Base-by-base conservation (phyloP, 2,113 vertebrate species). In the Tichodroma muraria region DNA sequence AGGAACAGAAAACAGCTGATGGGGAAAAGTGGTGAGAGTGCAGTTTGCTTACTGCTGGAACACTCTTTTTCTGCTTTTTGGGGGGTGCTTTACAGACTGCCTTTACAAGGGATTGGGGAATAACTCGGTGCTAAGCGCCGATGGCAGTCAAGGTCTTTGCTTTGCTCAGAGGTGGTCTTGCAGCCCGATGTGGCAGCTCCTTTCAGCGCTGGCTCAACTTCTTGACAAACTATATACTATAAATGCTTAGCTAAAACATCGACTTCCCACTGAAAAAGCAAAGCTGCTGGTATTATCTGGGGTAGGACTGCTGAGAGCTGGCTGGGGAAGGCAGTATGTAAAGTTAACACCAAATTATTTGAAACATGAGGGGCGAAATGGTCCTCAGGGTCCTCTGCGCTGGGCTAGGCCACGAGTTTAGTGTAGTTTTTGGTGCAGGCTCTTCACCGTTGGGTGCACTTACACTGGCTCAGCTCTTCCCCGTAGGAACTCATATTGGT, bases 1-100 rank as follows among this genome's bases (percentile, higher is more conserved):
- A 90, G 73, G 68, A 88, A 52, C 59, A 94, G 82, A 80, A 94
- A 97, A 96, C 96, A 94, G 96, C 96, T 97, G 96, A 95, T 95
- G 91, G 78, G 81, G 83, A 27, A 89, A 87, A 92, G 77, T 38
- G 45, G 80, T 82, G 89, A 85, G 93, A 68, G 77, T 63, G 68
- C 56, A 42, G 65, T 82, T 84, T 91, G 56, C 81, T 84, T 40
- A 12, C 86, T 84, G 79, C 52, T 63, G 77, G 83, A 85, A 42
- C 25, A 42, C 73, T 61, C 6, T 57, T 90, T 93, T 83, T 12
- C 28, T 71, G 54, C 47, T 25, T 93, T 87, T 92, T 50, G 6
- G 28, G 42, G 42, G 31, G n/a, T 21, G 47, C 57, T 83, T 57
- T 61, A 57, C 9, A 47, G 65, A 47, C 47, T 1, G 1, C 75